phyloP scores from a whole-genome alignment of 30 jellyfish, hydroid and myxozoan genomes.

The Nemopilema nomurai region DNA sequence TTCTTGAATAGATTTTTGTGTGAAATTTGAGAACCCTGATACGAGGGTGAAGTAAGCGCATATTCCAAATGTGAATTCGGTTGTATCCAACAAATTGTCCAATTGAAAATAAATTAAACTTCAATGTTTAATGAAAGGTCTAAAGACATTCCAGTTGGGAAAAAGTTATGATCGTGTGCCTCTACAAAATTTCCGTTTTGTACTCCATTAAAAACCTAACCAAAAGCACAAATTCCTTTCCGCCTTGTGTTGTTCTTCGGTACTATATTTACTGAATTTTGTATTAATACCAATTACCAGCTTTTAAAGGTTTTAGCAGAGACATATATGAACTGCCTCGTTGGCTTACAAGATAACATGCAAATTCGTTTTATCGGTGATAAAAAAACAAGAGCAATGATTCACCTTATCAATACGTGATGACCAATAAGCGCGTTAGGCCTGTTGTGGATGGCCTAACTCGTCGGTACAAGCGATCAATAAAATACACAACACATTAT shows the following conservation, averaged over 20 bases:
- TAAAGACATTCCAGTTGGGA: too few species aligned
- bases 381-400: background rate
- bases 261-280: background rate
- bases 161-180: too few species aligned
- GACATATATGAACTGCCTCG: too few species aligned
- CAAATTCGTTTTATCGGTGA: background rate
- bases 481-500: background rate
- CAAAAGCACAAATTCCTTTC: background rate
- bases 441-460: slow-evolving; percentile 18
- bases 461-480: background rate
- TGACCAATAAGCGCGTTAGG: background rate
- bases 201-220: background rate
- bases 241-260: background rate
- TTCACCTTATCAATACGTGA: background rate
- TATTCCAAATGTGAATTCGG: background rate
- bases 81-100: background rate
- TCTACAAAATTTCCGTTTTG: too few species aligned
- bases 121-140: too few species aligned
- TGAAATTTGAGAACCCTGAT: background rate
- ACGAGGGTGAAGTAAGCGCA: background rate
- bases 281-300: background rate
- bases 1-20: background rate
- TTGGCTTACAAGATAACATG: background rate
- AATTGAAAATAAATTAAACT: too few species aligned
- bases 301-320: background rate